Conservation (phyloP, 2,888 invertebrate genomes). For the Scrobipalpa atriplicella region DNA sequence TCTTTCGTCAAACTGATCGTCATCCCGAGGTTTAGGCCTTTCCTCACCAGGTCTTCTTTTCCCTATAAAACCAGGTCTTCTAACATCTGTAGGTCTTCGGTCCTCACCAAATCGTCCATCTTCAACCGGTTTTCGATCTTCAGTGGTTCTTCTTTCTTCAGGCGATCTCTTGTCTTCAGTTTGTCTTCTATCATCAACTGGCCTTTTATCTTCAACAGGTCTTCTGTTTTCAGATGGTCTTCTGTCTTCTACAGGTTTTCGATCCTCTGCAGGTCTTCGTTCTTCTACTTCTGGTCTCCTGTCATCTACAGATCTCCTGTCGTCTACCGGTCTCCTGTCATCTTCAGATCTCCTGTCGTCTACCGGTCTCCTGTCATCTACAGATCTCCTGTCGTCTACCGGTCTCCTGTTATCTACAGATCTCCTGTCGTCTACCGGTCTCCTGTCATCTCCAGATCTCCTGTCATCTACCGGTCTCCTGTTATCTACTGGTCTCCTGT, state of each 20-base stretch:
- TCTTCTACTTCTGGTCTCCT: too few relatives aligned
- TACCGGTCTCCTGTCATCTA: not conserved
- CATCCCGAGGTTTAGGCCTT: slow-evolving; percentile 41
- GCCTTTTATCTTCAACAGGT: slow-evolving; percentile 1
- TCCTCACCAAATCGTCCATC: not conserved
- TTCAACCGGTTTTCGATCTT: not conserved
- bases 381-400: not conserved
- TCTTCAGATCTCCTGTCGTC: not conserved
- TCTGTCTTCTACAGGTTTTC: not conserved
- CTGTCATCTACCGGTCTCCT: not conserved
- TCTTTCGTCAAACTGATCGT: slow-evolving; percentile 41
- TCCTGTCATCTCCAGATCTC: not conserved
- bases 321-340: not conserved
- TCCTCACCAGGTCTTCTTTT: slow-evolving; percentile 61
- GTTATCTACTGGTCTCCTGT: not conserved
- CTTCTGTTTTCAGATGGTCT: too few relatives aligned
- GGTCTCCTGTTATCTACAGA: not conserved
- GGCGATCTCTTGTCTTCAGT: not conserved
- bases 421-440: slow-evolving; percentile 50
- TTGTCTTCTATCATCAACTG: not conserved
- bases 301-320: not conserved
- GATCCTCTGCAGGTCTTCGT: not conserved
- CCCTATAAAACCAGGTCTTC: slow-evolving; percentile 52
- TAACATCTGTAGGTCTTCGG: slow-evolving; percentile 51
- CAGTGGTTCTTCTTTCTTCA: not conserved